phyloP scores from a whole-genome alignment of 2,888 invertebrate genomes.

The Cerceris ruficornis region DNA sequence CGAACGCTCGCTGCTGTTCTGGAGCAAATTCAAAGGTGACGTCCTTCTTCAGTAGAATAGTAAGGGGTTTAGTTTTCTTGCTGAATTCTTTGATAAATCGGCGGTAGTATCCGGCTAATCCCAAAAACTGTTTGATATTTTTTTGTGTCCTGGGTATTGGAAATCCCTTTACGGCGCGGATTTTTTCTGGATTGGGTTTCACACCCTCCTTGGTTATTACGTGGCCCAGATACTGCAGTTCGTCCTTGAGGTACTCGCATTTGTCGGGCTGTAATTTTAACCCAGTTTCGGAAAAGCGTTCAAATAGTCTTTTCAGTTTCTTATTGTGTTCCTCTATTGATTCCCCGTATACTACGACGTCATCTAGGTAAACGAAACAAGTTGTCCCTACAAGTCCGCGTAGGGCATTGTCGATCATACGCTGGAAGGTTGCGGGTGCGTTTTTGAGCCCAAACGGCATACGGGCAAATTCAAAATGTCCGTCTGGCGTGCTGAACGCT shows the following conservation, averaged over 20 bases:
- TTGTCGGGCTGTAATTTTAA: slow-evolving; percentile 7
- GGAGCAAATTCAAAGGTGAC: neutral
- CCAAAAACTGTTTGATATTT: slow-evolving; percentile 22
- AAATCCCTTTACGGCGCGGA: neutral
- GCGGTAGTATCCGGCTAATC: slow-evolving; percentile 15
- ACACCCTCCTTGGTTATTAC: slow-evolving; percentile 8
- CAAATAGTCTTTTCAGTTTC: slow-evolving; percentile 15
- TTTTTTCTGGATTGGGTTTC: slow-evolving; percentile 18
- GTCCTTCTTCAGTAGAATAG: slow-evolving; percentile 3
- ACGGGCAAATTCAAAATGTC: slow-evolving; percentile 14
- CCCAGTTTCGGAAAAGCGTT: neutral
- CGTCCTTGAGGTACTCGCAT: slow-evolving; percentile 11
- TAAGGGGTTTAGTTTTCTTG: slow-evolving; percentile 4
- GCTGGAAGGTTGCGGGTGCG: slow-evolving; percentile 14
- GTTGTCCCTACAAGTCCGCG: neutral
- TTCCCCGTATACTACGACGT: slow-evolving; percentile 14
- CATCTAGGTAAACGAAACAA: slow-evolving; percentile 20
- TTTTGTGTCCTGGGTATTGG: slow-evolving; percentile 5
- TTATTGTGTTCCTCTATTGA: slow-evolving; percentile 8
- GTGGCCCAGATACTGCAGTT: slow-evolving; percentile 24
- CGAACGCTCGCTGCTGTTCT: too few species aligned
- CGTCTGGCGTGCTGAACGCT: slow-evolving; percentile 1
- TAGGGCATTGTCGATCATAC: slow-evolving; percentile 5
- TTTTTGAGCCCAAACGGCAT: slow-evolving; percentile 19
- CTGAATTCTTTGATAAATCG: slow-evolving; percentile 4